Conservation (phyloP, 1,140 invertebrate species). For the Varroa destructor region DNA sequence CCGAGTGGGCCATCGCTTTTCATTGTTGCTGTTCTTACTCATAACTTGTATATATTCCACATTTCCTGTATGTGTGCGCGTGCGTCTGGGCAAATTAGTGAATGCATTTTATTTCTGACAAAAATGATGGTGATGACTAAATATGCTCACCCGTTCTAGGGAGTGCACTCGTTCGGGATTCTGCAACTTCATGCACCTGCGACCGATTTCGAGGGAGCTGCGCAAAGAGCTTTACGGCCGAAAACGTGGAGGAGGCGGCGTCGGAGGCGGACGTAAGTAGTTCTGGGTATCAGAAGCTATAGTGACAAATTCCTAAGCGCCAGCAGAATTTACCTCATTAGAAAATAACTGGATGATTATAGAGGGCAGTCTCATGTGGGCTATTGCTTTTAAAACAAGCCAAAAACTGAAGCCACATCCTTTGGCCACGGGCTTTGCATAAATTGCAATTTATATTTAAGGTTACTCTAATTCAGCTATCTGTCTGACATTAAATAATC, state of each 20-base stretch:
- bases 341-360: no score
- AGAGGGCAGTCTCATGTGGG: no score
- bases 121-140: no score
- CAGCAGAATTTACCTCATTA: no score
- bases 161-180: slow-evolving; percentile 95
- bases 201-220: slow-evolving; percentile 86
- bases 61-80: neutral
- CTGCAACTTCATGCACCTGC: slow-evolving; percentile 99
- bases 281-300: neutral
- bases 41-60: neutral
- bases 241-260: slow-evolving; percentile 36
- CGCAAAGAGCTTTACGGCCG: slow-evolving; percentile 61
- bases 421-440: no score
- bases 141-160: slow-evolving; percentile 40
- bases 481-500: no score
- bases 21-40: slow-evolving; percentile 4
- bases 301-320: no score
- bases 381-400: no score
- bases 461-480: no score
- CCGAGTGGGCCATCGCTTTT: neutral
- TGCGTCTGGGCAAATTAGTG: slow-evolving; percentile 1
- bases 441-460: no score
- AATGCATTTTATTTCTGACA: neutral
- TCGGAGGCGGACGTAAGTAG: slow-evolving; percentile 23
- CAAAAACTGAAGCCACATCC: no score